Base-by-base conservation (phyloP, 2,888 invertebrate genomes). In the Saturnia pavonia region DNA sequence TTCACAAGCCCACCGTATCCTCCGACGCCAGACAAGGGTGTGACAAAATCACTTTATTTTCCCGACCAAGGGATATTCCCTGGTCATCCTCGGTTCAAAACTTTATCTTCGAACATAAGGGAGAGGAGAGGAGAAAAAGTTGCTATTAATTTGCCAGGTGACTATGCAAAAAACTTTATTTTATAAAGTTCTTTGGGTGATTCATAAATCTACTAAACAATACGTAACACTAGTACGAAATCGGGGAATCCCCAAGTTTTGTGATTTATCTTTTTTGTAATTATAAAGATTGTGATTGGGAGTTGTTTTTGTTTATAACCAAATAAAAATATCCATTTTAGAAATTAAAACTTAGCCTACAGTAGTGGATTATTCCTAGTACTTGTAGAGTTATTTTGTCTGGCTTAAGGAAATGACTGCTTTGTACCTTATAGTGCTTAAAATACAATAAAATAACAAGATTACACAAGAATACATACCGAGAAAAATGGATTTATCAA, bases 81-180 rank as follows among this genome's bases (percentile, higher is more conserved):
- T 3, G 99, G 98, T n/a, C 99, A 99, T 95, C 99, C 99, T 25
- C 95, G 99, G 73, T 99, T 99, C 89, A 96, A 96, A 89, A 99
- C 98, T 1, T 94, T 99, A 70, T 98, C 99, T 0, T 94, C 97
- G 73, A 99, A 99, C 88, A 99, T 99, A 76, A 95, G 99, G 71
- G 92, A 96, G 82, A 94, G 99, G 80, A 95, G 99, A 75, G 98
- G 98, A 70, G 97, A 98, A 91, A 99, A 99, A 94, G 98, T 99
- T 25, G 97, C 97, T 72, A 99, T 99, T 75, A 99, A 99, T 94
- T 95, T 99, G 84, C 99, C 99, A 88, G 96, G 99, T 99, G 94
- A 91, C 83, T 73, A 57, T 42, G 4, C 57, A 70, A 69, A 22
- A 27, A 4, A 14, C 22, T 16, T 42, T 67, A n/a, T 43, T 43